Conservation (phyloP, 2,888 invertebrate genomes). For the Incurvaria masculella region DNA sequence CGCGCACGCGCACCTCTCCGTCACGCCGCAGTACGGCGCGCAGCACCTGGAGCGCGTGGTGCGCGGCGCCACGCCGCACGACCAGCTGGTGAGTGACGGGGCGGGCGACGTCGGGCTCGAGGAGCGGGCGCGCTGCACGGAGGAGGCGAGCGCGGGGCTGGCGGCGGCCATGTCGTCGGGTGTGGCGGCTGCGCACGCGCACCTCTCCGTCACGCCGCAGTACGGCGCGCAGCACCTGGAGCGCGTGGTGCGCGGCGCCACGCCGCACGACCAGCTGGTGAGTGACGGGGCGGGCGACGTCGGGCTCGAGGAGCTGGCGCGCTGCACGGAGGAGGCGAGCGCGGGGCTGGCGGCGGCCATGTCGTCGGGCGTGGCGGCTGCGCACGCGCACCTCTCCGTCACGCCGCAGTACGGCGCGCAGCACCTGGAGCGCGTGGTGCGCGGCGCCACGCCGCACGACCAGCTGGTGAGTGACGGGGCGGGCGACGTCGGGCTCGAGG, state of each 20-base stretch:
- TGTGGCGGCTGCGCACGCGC: conserved; percentile 56
- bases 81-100: conserved; percentile 32
- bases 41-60: conserved; percentile 30
- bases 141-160: conserved; percentile 69
- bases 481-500: too few species aligned
- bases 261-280: conserved; percentile 32
- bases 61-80: conserved; percentile 35
- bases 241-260: conserved; percentile 33
- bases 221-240: conserved; percentile 25
- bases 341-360: conserved; percentile 68
- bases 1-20: conserved; percentile 46
- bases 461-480: too few species aligned
- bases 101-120: too few species aligned
- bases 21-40: conserved; percentile 21
- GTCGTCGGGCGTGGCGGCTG: conserved; percentile 59
- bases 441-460: conserved; percentile 35
- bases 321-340: conserved; percentile 73
- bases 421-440: conserved; percentile 30
- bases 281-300: too few species aligned
- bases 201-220: conserved; percentile 23
- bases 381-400: conserved; percentile 44
- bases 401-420: conserved; percentile 20
- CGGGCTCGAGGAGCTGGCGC: conserved; percentile 83
- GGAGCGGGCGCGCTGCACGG: conserved; percentile 79
- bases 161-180: conserved; percentile 68